phyloP scores from a whole-genome alignment of 2,888 invertebrate species.

The Escarpia spicata region DNA sequence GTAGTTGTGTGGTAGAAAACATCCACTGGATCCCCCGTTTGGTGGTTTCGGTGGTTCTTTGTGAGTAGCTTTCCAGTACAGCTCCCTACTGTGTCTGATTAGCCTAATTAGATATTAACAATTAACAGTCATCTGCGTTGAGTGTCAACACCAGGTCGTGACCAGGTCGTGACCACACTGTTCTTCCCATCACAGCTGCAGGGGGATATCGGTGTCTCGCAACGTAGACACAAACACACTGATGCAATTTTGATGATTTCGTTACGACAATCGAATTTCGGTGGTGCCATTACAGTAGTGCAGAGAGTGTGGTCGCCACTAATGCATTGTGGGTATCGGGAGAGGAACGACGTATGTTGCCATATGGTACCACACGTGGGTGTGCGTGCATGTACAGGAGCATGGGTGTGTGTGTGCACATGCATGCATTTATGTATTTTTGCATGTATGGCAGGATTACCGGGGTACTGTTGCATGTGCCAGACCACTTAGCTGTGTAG shows the following conservation, averaged over 20 bases:
- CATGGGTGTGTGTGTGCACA: neutral
- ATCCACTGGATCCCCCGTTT: neutral
- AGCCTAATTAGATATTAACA: neutral
- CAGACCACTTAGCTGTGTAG: neutral
- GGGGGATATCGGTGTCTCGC: neutral
- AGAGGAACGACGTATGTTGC: neutral
- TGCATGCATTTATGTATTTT: neutral
- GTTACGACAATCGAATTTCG: neutral
- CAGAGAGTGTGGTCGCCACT: neutral
- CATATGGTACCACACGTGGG: neutral
- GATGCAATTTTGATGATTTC: neutral
- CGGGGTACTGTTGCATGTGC: neutral
- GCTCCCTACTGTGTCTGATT: neutral
- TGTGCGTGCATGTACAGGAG: neutral
- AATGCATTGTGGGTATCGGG: neutral
- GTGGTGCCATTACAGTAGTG: neutral
- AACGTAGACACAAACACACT: neutral
- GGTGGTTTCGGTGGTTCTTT: neutral
- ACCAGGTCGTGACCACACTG: neutral
- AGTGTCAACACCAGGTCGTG: neutral
- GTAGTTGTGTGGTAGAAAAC: neutral
- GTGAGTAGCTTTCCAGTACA: neutral
- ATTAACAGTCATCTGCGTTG: neutral
- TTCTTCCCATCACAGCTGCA: neutral
- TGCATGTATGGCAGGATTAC: neutral